Percentiles rank a stretch among this genome's conserved stretches.
Conservation (phyloP, 2,888 invertebrate genomes). For the Agrilus mali region DNA sequence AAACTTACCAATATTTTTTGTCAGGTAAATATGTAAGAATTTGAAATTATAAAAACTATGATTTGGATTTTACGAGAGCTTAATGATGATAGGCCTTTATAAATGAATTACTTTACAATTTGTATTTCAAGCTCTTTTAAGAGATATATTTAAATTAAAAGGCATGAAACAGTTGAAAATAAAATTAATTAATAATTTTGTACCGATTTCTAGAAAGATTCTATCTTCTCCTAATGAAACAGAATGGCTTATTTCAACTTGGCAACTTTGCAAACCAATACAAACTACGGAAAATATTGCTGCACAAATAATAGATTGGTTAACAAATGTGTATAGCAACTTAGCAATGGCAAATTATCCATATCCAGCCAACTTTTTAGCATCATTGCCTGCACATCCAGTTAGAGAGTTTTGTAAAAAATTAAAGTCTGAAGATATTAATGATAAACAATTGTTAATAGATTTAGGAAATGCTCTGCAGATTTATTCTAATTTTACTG, state of each 20-base stretch:
- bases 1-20: too few species aligned
- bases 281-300: slow-evolving; percentile 42
- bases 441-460: slow-evolving; percentile 41
- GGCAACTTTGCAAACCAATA: slow-evolving; percentile 64
- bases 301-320: slow-evolving; percentile 49
- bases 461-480: slow-evolving; percentile 56
- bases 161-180: too few species aligned
- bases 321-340: slow-evolving; percentile 59
- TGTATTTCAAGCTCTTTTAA: too few species aligned
- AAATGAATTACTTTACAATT: too few species aligned
- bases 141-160: too few species aligned
- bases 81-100: too few species aligned
- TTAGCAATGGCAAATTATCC: slow-evolving; percentile 96
- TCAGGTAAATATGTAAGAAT: too few species aligned
- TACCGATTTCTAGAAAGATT: slow-evolving; percentile 33
- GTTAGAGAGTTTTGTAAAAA: slow-evolving; percentile 51
- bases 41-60: too few species aligned
- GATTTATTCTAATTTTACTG: slow-evolving; percentile 74
- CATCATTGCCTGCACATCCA: slow-evolving; percentile 74
- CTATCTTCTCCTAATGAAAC: slow-evolving; percentile 50
- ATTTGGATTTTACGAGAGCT: too few species aligned
- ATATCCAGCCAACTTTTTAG: slow-evolving; percentile 71
- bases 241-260: slow-evolving; percentile 53
- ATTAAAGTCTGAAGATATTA: slow-evolving; percentile 29
- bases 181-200: too few species aligned